Evolutionary conservation across 1,140 invertebrate genomes (phyloP).

Genomic region (Papilio xuthus): DNA sequence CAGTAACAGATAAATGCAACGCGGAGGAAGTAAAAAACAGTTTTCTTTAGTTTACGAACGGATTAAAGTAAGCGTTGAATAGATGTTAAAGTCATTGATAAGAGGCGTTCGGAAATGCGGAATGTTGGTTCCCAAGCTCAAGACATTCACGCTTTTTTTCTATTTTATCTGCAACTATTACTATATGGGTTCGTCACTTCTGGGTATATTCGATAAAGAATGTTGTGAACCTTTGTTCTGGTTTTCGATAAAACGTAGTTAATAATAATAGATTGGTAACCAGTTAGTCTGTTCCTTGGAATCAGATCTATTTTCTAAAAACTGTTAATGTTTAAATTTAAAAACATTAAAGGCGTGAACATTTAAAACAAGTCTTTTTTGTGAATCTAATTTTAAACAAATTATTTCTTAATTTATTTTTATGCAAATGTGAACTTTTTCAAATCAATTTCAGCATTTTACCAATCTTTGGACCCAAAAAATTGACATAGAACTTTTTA

Average conservation of each 20-base stretch:
- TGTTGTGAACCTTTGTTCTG: slow-evolving; percentile 51
- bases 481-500: too few relatives aligned
- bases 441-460: too few relatives aligned
- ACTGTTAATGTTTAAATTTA: not conserved
- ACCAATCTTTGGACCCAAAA: too few relatives aligned
- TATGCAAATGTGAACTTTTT: too few relatives aligned
- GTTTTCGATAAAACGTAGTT: slow-evolving; percentile 30
- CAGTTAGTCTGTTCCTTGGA: not conserved
- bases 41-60: slow-evolving; percentile 36
- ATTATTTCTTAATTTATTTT: too few relatives aligned
- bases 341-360: not conserved
- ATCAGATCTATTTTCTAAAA: not conserved
- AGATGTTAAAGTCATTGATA: slow-evolving; percentile 45
- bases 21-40: slow-evolving; percentile 21
- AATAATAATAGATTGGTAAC: not conserved
- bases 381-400: too few relatives aligned
- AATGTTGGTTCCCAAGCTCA: slow-evolving; percentile 48
- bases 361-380: not conserved
- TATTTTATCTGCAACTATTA: slow-evolving; percentile 45
- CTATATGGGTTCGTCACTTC: slow-evolving; percentile 54
- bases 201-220: slow-evolving; percentile 64
- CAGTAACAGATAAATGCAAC: slow-evolving; percentile 36
- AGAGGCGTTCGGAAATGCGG: slow-evolving; percentile 48
- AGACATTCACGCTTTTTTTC: slow-evolving; percentile 63
- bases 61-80: slow-evolving; percentile 42